phyloP scores from a whole-genome alignment of 2,797 vertebrate species.

The Sebastes wilsoni region DNA sequence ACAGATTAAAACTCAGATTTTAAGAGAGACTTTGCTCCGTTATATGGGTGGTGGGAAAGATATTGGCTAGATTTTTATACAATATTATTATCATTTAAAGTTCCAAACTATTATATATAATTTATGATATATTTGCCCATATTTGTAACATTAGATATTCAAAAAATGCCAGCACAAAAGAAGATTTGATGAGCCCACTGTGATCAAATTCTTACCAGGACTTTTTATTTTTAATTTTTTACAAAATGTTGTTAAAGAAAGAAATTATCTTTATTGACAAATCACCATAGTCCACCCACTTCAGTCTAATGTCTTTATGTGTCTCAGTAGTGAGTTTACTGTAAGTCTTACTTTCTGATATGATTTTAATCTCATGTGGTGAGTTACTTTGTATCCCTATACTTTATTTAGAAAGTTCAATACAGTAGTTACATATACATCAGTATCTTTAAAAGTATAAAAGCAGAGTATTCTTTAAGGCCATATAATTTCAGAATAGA shows the following conservation, averaged over 20 bases:
- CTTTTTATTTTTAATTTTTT: neutral
- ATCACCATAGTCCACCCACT: neutral
- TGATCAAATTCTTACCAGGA: neutral
- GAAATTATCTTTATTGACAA: neutral
- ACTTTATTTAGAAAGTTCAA: no score
- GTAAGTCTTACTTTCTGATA: neutral
- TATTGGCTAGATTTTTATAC: neutral
- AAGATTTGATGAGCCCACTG: neutral
- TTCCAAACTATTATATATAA: neutral
- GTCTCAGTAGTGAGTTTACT: neutral
- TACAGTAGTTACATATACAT: no score
- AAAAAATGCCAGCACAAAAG: neutral
- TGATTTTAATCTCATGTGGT: neutral
- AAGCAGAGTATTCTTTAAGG: no score
- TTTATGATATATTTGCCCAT: neutral
- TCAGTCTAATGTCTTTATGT: neutral
- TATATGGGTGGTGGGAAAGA: neutral
- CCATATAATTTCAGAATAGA: no score
- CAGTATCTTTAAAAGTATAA: no score
- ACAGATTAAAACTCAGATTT: neutral
- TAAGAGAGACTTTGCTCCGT: neutral
- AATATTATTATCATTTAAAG: neutral
- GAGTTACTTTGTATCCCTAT: neutral
- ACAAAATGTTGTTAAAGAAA: neutral
- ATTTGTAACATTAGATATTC: neutral